A percentile compares a stretch with the other conserved stretches of the same genome.
These are phyloP conservation scores for Acromyrmex echinatior DNA, from an alignment of 1,140 invertebrate genomes.

Conservation along the genomic window DNA sequence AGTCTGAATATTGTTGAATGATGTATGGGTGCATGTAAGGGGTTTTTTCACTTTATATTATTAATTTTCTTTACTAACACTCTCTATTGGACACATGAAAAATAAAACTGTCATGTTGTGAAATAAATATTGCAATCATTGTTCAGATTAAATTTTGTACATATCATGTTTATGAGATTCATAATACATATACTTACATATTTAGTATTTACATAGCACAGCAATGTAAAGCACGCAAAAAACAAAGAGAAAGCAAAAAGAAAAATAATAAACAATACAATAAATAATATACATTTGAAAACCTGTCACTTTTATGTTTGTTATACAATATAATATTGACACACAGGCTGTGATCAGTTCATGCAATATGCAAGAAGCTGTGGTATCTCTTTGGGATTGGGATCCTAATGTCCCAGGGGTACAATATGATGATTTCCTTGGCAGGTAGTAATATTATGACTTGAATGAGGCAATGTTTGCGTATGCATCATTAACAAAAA, in stretches of 20 bases:
- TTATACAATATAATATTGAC: constrained; percentile 66
- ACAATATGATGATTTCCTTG: constrained; percentile 94
- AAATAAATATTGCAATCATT: constrained; percentile 31
- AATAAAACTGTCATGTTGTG: constrained; percentile 21
- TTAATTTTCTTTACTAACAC: constrained; percentile 36
- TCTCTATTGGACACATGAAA: constrained; percentile 31
- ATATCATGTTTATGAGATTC: constrained; percentile 25
- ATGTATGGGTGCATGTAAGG: constrained; percentile 40
- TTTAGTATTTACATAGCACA: background rate
- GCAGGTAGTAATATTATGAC: constrained; percentile 89
- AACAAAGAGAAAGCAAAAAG: background rate
- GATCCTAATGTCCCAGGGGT: constrained; percentile 93
- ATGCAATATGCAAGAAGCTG: constrained; percentile 90
- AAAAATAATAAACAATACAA: background rate
- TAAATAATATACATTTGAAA: background rate
- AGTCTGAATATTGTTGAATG: constrained; percentile 28
- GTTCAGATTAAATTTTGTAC: constrained; percentile 17
- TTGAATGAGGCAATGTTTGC: constrained; percentile 25
- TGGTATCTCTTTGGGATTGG: constrained; percentile 94
- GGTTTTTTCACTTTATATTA: constrained; percentile 36
- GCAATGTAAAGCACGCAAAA: background rate
- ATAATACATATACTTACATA: constrained; percentile 12
- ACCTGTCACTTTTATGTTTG: background rate
- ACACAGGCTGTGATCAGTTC: constrained; percentile 91
- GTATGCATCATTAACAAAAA: background rate